Conservation (phyloP, 1,140 invertebrate species). For the Steinernema feltiae region DNA sequence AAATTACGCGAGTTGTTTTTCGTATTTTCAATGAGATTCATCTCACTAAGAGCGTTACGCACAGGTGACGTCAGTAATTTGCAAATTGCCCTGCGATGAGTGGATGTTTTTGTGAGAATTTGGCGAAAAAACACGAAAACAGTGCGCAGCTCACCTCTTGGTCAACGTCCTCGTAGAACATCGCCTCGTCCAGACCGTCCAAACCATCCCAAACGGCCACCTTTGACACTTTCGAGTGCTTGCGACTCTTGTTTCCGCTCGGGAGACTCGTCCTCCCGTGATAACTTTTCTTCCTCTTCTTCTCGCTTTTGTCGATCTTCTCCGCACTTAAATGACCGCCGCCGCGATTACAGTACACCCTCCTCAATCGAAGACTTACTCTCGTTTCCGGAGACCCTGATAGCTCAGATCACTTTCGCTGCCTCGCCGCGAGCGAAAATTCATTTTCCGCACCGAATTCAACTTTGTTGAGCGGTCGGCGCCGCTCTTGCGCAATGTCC, state of each 20-base stretch:
- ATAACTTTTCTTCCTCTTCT: neutral
- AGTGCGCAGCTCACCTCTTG: too few species aligned
- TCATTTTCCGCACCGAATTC: neutral
- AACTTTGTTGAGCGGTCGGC: neutral
- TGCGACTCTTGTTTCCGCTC: neutral
- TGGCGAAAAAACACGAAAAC: too few species aligned
- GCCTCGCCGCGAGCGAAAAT: neutral
- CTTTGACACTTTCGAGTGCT: neutral
- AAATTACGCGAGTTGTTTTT: too few species aligned
- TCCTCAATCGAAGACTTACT: neutral
- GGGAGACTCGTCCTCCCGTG: neutral
- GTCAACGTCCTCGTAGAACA: too few species aligned
- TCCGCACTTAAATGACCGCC: neutral
- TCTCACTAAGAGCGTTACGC: too few species aligned
- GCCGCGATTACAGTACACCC: neutral
- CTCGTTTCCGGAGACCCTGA: neutral
- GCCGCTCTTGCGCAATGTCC: neutral
- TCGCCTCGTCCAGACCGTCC: neutral
- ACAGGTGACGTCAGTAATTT: too few species aligned
- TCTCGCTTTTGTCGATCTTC: neutral
- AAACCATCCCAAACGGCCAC: neutral
- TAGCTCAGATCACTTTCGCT: constrained; percentile 1
- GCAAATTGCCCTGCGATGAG: too few species aligned
- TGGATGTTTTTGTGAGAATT: too few species aligned
- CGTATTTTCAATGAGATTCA: too few species aligned